These are phyloP conservation scores for Lamellibrachia luymesi DNA, from an alignment of 1,140 invertebrate species.

Conservation along the genomic window DNA sequence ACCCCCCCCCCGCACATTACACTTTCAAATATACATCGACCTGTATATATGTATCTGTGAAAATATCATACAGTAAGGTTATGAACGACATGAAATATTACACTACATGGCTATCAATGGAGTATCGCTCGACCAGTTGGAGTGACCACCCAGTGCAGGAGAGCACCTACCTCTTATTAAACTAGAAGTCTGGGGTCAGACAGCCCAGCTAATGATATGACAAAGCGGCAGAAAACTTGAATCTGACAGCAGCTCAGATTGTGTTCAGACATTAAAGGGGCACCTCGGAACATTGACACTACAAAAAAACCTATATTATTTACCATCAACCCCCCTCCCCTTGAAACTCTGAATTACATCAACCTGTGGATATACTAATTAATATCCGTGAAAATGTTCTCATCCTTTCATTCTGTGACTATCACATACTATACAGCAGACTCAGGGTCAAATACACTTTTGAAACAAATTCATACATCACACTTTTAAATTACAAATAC, in stretches of 20 bases:
- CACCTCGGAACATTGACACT: background rate
- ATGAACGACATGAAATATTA: background rate
- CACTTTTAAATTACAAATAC: no score
- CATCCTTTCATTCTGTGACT: no score
- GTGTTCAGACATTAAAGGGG: background rate
- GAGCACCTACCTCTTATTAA: background rate
- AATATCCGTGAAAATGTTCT: no score
- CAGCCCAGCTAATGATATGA: background rate
- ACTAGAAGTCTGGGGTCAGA: background rate
- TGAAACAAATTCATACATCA: no score
- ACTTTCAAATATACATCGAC: no score
- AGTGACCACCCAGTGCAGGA: background rate
- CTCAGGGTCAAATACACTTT: no score
- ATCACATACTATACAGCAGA: no score
- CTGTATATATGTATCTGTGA: no score
- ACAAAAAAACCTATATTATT: background rate
- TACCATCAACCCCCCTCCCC: no score
- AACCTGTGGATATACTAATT: background rate
- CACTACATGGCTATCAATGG: background rate
- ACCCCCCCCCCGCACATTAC: no score
- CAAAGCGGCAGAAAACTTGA: no score
- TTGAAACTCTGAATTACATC: background rate
- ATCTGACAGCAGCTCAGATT: background rate
- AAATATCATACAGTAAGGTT: no score
- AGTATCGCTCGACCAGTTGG: background rate